Conservation (phyloP, 2,888 invertebrate species). For the Agonopterix arenella region DNA sequence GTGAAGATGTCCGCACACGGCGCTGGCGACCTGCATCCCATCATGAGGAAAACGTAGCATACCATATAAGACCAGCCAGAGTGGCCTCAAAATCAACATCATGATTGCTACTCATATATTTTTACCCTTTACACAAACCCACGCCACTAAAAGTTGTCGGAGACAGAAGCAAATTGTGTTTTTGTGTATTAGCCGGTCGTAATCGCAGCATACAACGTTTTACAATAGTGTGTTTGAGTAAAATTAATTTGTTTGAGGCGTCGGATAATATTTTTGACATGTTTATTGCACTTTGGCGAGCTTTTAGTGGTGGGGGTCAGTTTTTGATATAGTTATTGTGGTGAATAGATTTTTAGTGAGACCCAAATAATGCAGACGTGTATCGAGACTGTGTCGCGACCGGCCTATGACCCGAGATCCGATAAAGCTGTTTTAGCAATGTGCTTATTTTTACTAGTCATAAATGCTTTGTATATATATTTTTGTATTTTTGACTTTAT, state of each 20-base stretch:
- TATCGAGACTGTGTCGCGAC: constrained; percentile 41
- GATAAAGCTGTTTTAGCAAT: constrained; percentile 45
- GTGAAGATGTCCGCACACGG: constrained; percentile 62
- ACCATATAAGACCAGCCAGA: not conserved
- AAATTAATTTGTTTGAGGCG: constrained; percentile 23
- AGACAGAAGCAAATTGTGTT: constrained; percentile 17
- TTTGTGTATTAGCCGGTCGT: constrained; percentile 15
- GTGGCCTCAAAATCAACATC: constrained; percentile 11
- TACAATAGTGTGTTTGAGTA: constrained; percentile 6
- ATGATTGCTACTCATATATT: constrained; percentile 25
- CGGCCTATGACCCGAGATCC: constrained; percentile 28
- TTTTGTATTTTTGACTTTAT: constrained; percentile 59
- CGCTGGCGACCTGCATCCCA: constrained; percentile 61
- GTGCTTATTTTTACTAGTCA: constrained; percentile 70
- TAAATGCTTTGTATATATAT: constrained; percentile 68
- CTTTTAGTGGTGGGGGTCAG: constrained; percentile 37
- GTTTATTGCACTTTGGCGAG: constrained; percentile 13
- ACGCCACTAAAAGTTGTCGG: constrained; percentile 28
- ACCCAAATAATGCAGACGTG: constrained; percentile 41
- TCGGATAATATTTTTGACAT: not conserved
- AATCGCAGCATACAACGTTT: constrained; percentile 10
- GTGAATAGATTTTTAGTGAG: constrained; percentile 41
- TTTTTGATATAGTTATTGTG: constrained; percentile 53
- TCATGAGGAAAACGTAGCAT: constrained; percentile 57
- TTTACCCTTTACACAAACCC: constrained; percentile 34